These are phyloP conservation scores for Urechis unicinctus DNA, from an alignment of 2,888 invertebrate genomes.

Conservation along the genomic window DNA sequence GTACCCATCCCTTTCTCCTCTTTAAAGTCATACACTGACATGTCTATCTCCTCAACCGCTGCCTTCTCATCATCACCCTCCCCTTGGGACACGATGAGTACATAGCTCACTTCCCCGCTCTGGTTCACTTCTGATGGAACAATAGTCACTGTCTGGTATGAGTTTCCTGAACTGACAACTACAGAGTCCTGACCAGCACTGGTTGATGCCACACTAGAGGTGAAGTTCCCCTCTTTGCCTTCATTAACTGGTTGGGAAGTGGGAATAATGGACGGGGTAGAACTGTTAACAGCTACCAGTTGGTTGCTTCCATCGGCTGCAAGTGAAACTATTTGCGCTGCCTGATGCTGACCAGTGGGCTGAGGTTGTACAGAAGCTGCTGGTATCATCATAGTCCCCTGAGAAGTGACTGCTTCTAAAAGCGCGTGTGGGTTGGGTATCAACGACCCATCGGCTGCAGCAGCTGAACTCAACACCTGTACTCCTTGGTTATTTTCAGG, in stretches of 20 bases:
- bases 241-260: too few relatives aligned
- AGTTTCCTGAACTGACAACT: background rate
- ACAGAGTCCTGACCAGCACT: background rate
- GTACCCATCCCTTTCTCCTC: conserved; percentile 58
- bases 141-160: conserved; percentile 71
- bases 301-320: too few relatives aligned
- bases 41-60: conserved; percentile 46
- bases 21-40: conserved; percentile 71
- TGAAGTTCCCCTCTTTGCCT: too few relatives aligned
- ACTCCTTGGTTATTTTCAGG: too few relatives aligned
- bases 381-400: background rate
- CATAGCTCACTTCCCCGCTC: conserved; percentile 80
- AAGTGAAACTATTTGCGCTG: too few relatives aligned
- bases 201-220: background rate
- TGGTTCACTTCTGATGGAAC: conserved; percentile 71
- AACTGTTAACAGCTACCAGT: too few relatives aligned
- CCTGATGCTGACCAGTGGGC: background rate
- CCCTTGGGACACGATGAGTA: conserved; percentile 71
- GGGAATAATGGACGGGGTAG: too few relatives aligned
- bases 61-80: conserved; percentile 57
- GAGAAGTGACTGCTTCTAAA: too few relatives aligned
- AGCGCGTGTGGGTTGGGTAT: background rate
- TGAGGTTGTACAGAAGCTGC: background rate
- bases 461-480: too few relatives aligned
- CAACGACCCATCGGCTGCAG: too few relatives aligned